These are phyloP conservation scores for Epizoanthus illoricatus DNA, from an alignment of 92 coral and sea anemone genomes.

Conservation along the genomic window DNA sequence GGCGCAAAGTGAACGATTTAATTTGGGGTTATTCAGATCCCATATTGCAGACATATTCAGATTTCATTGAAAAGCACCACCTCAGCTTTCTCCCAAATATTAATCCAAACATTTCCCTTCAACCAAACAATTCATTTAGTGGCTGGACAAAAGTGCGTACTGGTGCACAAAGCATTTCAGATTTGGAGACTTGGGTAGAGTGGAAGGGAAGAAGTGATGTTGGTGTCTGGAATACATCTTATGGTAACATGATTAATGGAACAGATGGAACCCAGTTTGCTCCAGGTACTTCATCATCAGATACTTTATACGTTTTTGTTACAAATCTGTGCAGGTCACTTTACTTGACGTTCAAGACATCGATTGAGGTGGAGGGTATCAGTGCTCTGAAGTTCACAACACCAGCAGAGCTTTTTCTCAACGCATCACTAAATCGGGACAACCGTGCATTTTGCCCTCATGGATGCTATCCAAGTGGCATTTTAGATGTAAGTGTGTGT, in stretches of 20 bases:
- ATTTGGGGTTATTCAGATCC: constrained; percentile 93
- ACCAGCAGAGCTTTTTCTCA: constrained; percentile 65
- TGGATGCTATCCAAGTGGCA: constrained; percentile 83
- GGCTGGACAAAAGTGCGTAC: constrained; percentile 73
- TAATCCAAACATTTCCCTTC: constrained; percentile 66
- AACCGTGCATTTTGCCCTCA: constrained; percentile 79
- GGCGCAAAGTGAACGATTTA: constrained; percentile 73
- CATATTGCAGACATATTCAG: constrained; percentile 56
- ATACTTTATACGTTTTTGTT: constrained; percentile 77
- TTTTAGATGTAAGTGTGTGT: constrained; percentile 82
- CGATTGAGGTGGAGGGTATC: constrained; percentile 55
- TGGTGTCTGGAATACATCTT: constrained; percentile 69
- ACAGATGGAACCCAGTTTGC: constrained; percentile 92
- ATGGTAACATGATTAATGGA: constrained; percentile 92
- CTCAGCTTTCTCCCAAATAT: constrained; percentile 57
- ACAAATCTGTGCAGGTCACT: constrained; percentile 85
- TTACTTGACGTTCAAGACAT: constrained; percentile 53
- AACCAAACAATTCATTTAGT: constrained; percentile 71
- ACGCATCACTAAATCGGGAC: constrained; percentile 68
- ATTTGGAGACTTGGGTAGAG: constrained; percentile 54
- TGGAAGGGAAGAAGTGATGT: constrained; percentile 72
- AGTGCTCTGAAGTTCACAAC: constrained; percentile 62
- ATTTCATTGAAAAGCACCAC: constrained; percentile 37
- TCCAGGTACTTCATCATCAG: constrained; percentile 62
- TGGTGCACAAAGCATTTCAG: constrained; percentile 62